phyloP scores from a whole-genome alignment of 2,888 invertebrate genomes.

The Pediacus dermestoides region DNA sequence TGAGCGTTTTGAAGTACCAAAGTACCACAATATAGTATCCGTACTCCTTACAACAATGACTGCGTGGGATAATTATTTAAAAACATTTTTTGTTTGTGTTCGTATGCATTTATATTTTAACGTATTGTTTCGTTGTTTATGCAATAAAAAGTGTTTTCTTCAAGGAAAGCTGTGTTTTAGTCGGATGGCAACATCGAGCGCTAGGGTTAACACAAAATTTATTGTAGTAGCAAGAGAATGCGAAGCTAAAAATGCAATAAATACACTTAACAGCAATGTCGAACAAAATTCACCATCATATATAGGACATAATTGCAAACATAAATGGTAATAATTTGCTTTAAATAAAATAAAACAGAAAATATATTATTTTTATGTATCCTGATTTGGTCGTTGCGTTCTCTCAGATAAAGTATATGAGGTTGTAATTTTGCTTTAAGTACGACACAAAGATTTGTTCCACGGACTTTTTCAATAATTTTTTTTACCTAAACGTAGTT shows the following conservation, averaged over 20 bases:
- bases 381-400: conserved; percentile 15
- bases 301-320: conserved; percentile 13
- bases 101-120: conserved; percentile 1
- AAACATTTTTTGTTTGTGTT: too few species aligned
- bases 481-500: conserved; percentile 24
- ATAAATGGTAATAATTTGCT: conserved; percentile 15
- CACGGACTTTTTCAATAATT: conserved; percentile 24
- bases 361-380: conserved; percentile 17
- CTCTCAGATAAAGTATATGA: conserved; percentile 23
- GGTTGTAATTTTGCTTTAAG: conserved; percentile 30
- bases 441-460: conserved; percentile 31
- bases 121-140: too few species aligned
- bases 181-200: too few species aligned
- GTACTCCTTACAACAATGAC: conserved; percentile 5
- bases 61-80: conserved; percentile 4
- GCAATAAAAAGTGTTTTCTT: too few species aligned
- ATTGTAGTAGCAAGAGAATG: neutral
- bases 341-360: conserved; percentile 14
- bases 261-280: conserved; percentile 13
- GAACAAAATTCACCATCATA: conserved; percentile 9
- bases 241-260: conserved; percentile 4
- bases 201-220: conserved; percentile 3
- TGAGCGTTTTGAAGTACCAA: conserved; percentile 3
- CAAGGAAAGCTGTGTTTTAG: too few species aligned
- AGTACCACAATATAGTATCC: conserved; percentile 2